Percentiles rank a stretch among this genome's conserved stretches.
These are phyloP conservation scores for Pelecanus crispus DNA, from an alignment of 2,113 vertebrate species.

Conservation along the genomic window DNA sequence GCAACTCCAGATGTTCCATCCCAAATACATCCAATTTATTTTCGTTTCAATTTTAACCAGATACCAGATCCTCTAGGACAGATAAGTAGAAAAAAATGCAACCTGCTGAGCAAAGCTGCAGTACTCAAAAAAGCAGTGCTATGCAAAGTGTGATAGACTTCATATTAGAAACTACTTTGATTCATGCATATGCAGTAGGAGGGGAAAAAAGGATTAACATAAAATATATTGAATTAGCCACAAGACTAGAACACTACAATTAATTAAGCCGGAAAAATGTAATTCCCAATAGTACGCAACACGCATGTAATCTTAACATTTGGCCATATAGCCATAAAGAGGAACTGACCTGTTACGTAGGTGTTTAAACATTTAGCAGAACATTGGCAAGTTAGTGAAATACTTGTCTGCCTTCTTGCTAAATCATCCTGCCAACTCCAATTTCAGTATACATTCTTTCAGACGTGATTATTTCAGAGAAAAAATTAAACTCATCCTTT, in stretches of 20 bases:
- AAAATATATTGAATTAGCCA: background rate
- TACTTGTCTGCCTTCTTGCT: background rate
- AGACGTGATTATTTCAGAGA: background rate
- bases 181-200: background rate
- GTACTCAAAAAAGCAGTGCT: background rate
- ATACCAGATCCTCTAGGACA: background rate
- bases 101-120: background rate
- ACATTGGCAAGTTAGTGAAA: background rate
- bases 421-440: background rate
- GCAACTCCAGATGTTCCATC: slow-evolving; percentile 6
- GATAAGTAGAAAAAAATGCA: background rate
- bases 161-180: background rate
- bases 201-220: background rate
- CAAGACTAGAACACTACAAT: background rate
- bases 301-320: background rate
- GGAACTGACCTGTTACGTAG: background rate
- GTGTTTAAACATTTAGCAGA: background rate
- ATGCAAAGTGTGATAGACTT: background rate
- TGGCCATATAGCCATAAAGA: background rate
- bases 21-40: background rate
- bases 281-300: background rate
- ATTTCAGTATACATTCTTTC: background rate
- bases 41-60: background rate
- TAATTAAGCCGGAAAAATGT: background rate
- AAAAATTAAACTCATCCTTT: background rate